These are phyloP conservation scores for Heliconius congener DNA, from an alignment of 1,140 invertebrate genomes.

Conservation along the genomic window DNA sequence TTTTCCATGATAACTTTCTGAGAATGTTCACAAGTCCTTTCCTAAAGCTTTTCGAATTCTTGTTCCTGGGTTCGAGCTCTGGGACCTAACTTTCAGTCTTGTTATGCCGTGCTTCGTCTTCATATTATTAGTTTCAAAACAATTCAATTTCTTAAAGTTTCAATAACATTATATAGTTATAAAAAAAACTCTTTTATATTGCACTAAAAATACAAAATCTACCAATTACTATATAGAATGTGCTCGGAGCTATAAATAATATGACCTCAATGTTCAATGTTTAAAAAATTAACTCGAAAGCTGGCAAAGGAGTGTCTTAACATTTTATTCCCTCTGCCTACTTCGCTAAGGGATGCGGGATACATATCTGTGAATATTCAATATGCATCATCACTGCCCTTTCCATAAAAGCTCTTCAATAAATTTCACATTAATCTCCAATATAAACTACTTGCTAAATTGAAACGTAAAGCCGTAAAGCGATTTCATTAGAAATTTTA, in stretches of 20 bases:
- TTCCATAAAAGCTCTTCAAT: background rate
- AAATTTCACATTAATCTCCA: background rate
- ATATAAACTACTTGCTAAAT: background rate
- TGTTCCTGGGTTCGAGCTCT: background rate
- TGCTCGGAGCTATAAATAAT: too few species aligned
- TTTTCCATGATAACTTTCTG: background rate
- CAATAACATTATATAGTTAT: too few species aligned
- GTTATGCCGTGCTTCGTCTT: background rate
- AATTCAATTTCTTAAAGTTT: too few species aligned
- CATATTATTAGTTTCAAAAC: too few species aligned
- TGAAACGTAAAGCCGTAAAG: background rate
- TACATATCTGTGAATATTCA: background rate
- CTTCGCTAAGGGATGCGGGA: background rate
- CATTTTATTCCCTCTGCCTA: background rate
- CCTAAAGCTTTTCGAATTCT: background rate
- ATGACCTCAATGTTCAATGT: too few species aligned
- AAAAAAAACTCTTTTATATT: too few species aligned
- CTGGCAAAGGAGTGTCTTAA: background rate
- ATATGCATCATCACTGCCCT: background rate
- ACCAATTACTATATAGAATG: too few species aligned
- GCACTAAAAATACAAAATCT: too few species aligned
- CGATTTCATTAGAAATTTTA: background rate
- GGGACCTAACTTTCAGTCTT: background rate
- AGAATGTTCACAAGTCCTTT: background rate
- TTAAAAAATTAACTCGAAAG: background rate